Percentiles rank a stretch among this genome's conserved stretches.
phyloP scores from a whole-genome alignment of 2,888 invertebrate genomes.

The Eupithecia tripunctaria region DNA sequence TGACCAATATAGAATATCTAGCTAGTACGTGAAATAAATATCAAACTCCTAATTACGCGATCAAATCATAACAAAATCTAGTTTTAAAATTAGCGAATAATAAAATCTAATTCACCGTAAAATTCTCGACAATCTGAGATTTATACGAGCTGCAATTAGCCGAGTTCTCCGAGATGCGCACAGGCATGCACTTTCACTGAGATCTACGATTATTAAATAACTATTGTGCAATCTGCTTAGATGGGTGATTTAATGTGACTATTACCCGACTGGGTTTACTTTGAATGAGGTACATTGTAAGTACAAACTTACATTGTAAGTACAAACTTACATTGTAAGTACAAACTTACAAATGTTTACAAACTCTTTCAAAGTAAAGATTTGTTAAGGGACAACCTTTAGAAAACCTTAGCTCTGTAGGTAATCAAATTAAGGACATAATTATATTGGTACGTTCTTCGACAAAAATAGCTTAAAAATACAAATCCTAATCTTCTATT shows the following conservation, averaged over 20 bases:
- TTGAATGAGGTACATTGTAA: neutral
- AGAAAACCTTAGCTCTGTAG: neutral
- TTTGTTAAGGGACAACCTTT: too few species aligned
- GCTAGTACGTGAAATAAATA: neutral
- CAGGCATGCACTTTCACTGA: constrained; percentile 56
- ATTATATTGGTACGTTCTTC: neutral
- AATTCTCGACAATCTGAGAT: constrained; percentile 8
- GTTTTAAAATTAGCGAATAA: constrained; percentile 2
- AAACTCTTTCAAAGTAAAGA: too few species aligned
- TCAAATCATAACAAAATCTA: neutral
- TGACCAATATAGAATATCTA: neutral
- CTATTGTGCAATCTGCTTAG: constrained; percentile 31
- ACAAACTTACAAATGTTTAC: too few species aligned
- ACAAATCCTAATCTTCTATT: neutral
- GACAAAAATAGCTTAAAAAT: neutral
- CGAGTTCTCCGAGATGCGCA: constrained; percentile 44
- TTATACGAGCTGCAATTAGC: constrained; percentile 40
- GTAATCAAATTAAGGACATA: neutral
- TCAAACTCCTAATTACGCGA: neutral
- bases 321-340: too few species aligned
- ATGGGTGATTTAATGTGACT: constrained; percentile 12
- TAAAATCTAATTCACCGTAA: constrained; percentile 1
- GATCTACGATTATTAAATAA: constrained; percentile 35
- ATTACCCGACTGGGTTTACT: neutral
- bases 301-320: too few species aligned